Conservation (phyloP, 2,888 invertebrate species). For the Iselma pallidipennis region DNA sequence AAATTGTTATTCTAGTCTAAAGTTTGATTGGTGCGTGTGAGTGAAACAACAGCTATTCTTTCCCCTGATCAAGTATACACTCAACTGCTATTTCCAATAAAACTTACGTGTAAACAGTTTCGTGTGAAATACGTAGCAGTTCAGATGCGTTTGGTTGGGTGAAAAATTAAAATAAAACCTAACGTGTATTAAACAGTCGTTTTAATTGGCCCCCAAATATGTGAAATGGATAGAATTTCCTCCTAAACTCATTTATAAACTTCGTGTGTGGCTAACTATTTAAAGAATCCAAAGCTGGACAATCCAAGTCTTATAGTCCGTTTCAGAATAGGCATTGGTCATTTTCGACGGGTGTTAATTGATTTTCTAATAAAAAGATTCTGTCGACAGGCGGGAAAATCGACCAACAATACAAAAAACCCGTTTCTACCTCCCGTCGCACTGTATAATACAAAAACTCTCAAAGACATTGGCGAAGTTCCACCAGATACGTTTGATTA, state of each 20-base stretch:
- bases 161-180: slow-evolving; percentile 2
- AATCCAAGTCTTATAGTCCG: background rate
- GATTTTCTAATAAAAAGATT: background rate
- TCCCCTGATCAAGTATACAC: slow-evolving; percentile 30
- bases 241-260: slow-evolving; percentile 22
- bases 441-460: too few species aligned
- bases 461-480: slow-evolving; percentile 38
- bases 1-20: slow-evolving; percentile 4
- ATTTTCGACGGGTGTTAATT: background rate
- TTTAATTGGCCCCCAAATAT: slow-evolving; percentile 16
- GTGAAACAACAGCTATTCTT: slow-evolving; percentile 33
- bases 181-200: too few species aligned
- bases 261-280: slow-evolving; percentile 38
- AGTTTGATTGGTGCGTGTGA: slow-evolving; percentile 37
- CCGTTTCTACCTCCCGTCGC: slow-evolving; percentile 41
- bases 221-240: slow-evolving; percentile 9
- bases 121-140: slow-evolving; percentile 33
- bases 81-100: slow-evolving; percentile 33
- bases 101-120: slow-evolving; percentile 36
- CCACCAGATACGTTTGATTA: slow-evolving; percentile 32
- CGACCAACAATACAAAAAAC: slow-evolving; percentile 32
- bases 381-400: background rate
- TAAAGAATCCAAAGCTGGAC: slow-evolving; percentile 28
- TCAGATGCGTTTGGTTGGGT: slow-evolving; percentile 24
- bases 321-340: background rate